phyloP scores from a whole-genome alignment of 2,888 invertebrate species.

The Biston betularia region DNA sequence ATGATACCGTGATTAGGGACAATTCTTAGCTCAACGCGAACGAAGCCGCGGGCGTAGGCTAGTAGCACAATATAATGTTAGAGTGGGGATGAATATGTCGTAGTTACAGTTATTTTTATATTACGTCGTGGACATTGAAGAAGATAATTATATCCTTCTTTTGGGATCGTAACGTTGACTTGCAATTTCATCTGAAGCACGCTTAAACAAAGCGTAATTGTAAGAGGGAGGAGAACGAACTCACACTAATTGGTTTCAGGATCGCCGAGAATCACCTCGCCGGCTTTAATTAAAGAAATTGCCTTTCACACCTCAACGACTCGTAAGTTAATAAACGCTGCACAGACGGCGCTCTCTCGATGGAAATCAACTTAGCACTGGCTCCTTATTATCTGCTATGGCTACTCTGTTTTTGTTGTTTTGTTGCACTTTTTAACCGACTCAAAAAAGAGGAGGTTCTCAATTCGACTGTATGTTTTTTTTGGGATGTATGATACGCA shows the following conservation, averaged over 20 bases:
- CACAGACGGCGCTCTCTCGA: slow-evolving; percentile 15
- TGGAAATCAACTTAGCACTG: slow-evolving; percentile 16
- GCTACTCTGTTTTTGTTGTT: neutral
- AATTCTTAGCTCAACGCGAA: too few species aligned
- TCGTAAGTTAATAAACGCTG: slow-evolving; percentile 22
- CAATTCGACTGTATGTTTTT: too few species aligned
- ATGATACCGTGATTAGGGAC: too few species aligned
- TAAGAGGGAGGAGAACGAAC: slow-evolving; percentile 10
- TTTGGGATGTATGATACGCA: too few species aligned
- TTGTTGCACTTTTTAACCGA: neutral
- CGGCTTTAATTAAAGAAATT: slow-evolving; percentile 33
- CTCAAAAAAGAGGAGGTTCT: too few species aligned
- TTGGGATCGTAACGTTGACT: slow-evolving; percentile 9
- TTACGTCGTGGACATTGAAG: neutral
- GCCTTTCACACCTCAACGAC: slow-evolving; percentile 28
- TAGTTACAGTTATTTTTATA: neutral
- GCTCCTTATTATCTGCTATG: slow-evolving; percentile 14
- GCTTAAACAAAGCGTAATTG: slow-evolving; percentile 22
- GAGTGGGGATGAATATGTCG: neutral
- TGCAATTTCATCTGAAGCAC: slow-evolving; percentile 17
- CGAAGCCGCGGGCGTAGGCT: too few species aligned
- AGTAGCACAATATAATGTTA: too few species aligned
- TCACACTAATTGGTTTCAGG: slow-evolving; percentile 27
- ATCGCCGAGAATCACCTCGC: slow-evolving; percentile 22
- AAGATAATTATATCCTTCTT: slow-evolving; percentile 12